phyloP scores from a whole-genome alignment of 2,113 vertebrate species.

The Lagopus leucura region DNA sequence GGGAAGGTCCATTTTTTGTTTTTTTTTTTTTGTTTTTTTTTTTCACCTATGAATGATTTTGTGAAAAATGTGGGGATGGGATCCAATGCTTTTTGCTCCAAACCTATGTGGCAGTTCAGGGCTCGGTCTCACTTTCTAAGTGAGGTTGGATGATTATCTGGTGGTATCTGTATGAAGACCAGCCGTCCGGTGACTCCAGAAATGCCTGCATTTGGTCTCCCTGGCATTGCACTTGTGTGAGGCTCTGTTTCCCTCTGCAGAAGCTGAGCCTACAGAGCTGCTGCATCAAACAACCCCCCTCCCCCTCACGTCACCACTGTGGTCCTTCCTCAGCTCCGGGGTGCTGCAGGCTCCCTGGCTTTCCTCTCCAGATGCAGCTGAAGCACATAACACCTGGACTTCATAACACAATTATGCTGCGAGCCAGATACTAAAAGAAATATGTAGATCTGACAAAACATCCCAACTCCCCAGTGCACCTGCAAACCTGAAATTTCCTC shows the following conservation, averaged over 20 bases:
- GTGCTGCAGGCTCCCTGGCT: background rate
- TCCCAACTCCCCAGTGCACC: background rate
- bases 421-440: slow-evolving; percentile 38
- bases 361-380: slow-evolving; percentile 5
- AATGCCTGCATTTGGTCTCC: no score
- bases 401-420: slow-evolving; percentile 14
- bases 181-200: background rate
- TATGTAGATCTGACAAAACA: slow-evolving; percentile 34
- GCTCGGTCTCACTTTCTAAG: background rate
- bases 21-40: background rate
- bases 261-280: background rate
- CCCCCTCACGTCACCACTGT: rapidly evolving
- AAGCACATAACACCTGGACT: background rate
- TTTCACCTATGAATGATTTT: background rate
- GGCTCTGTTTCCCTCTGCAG: background rate
- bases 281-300: background rate
- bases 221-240: background rate
- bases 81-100: background rate
- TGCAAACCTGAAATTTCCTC: background rate
- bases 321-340: rapidly evolving
- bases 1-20: background rate
- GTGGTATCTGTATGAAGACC: rapidly evolving
- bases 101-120: background rate
- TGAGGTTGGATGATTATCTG: background rate
- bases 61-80: background rate